Percentiles rank a stretch among this genome's conserved stretches.
phyloP scores from a whole-genome alignment of 2,797 vertebrate species.

The Octomys mimax region DNA sequence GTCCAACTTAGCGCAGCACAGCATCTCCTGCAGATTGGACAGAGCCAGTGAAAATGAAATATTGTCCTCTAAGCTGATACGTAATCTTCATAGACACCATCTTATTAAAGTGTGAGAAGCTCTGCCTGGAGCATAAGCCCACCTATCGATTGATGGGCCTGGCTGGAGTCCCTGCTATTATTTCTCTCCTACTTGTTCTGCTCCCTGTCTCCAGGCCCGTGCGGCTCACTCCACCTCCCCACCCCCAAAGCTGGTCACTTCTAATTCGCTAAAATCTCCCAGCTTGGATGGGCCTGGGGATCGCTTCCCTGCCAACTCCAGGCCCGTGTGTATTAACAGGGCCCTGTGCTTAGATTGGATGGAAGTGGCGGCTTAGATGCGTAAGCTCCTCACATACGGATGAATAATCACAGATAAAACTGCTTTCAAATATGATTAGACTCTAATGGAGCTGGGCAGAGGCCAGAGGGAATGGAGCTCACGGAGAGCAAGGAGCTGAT shows the following conservation, averaged over 20 bases:
- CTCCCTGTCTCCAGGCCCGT: not conserved
- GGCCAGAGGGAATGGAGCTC: slow-evolving; percentile 53
- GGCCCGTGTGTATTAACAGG: not conserved
- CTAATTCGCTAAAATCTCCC: slow-evolving; percentile 52
- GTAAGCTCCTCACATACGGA: slow-evolving; percentile 61
- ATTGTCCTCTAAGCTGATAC: slow-evolving; percentile 72
- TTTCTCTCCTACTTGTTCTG: slow-evolving; percentile 24
- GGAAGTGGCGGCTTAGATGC: slow-evolving; percentile 51
- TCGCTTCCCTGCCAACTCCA: not conserved
- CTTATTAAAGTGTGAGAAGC: slow-evolving; percentile 80
- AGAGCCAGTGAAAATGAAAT: slow-evolving; percentile 75
- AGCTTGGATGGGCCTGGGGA: not conserved
- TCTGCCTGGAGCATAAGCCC: slow-evolving; percentile 68
- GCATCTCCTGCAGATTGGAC: slow-evolving; percentile 60
- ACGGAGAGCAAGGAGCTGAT: not conserved
- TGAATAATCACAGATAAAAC: slow-evolving; percentile 80
- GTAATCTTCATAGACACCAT: slow-evolving; percentile 79
- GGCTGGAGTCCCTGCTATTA: slow-evolving; percentile 22
- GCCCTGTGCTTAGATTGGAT: slow-evolving; percentile 54
- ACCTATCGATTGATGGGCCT: slow-evolving; percentile 49
- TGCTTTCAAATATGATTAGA: slow-evolving; percentile 71
- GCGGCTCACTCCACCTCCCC: not conserved
- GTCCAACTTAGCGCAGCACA: slow-evolving; percentile 60
- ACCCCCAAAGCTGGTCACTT: not conserved
- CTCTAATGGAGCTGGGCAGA: slow-evolving; percentile 24